Evolutionary conservation across 2,888 invertebrate genomes (phyloP).

Genomic region (Nycteola revayana): DNA sequence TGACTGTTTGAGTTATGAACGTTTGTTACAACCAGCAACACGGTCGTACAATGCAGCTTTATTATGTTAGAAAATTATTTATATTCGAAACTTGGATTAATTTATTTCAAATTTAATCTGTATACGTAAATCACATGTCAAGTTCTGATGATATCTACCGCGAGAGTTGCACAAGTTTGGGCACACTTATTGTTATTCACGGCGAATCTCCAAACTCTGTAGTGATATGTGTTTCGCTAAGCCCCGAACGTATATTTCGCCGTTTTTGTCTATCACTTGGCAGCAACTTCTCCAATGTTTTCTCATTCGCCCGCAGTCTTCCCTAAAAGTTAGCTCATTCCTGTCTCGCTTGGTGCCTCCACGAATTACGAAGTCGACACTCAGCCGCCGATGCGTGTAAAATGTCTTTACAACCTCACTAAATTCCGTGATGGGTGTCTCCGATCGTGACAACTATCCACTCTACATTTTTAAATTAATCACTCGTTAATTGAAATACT

Average conservation of each 20-base stretch:
- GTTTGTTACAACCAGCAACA: no score
- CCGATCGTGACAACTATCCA: slow-evolving; percentile 30
- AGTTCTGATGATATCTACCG: slow-evolving; percentile 45
- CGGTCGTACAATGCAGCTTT: no score
- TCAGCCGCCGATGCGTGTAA: slow-evolving; percentile 73
- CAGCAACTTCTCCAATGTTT: slow-evolving; percentile 72
- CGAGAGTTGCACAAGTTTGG: slow-evolving; percentile 47
- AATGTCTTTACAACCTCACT: slow-evolving; percentile 66
- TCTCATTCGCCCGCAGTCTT: slow-evolving; percentile 68
- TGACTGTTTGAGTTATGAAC: no score
- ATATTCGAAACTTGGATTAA: slow-evolving; percentile 35
- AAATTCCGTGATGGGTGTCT: slow-evolving; percentile 56
- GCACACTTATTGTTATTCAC: slow-evolving; percentile 57
- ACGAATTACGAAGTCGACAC: slow-evolving; percentile 68
- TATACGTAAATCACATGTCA: slow-evolving; percentile 46
- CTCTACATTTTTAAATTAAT: slow-evolving; percentile 60
- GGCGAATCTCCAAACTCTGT: slow-evolving; percentile 57
- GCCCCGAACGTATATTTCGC: slow-evolving; percentile 60
- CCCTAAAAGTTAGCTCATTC: slow-evolving; percentile 71
- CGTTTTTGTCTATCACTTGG: slow-evolving; percentile 70
- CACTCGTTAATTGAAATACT: slow-evolving; percentile 74
- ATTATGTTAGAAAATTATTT: no score
- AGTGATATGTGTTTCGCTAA: slow-evolving; percentile 62
- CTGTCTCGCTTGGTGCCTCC: slow-evolving; percentile 63
- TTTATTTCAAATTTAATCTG: slow-evolving; percentile 44